Conservation (phyloP, 2,888 invertebrate species). For the Brachycybe producta region DNA sequence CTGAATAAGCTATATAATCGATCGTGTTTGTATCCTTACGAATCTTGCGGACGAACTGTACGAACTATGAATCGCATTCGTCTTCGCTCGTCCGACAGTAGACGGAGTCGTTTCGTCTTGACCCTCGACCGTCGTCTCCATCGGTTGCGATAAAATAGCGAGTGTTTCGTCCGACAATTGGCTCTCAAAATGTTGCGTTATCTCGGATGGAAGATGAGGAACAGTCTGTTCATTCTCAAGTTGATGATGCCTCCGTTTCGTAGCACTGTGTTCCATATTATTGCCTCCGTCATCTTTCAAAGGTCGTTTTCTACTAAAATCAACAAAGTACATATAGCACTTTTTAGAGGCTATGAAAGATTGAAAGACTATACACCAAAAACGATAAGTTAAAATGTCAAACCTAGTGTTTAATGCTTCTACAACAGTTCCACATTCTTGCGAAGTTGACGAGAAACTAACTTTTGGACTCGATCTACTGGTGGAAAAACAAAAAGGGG, state of each 20-base stretch:
- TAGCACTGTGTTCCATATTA: neutral
- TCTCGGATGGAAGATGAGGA: neutral
- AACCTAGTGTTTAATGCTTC: too few species aligned
- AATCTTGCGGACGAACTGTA: constrained; percentile 4
- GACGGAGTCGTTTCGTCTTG: neutral
- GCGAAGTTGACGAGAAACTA: too few species aligned
- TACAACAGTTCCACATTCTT: too few species aligned
- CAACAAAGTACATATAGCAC: too few species aligned
- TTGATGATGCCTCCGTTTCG: neutral
- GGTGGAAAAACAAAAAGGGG: too few species aligned
- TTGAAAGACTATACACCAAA: too few species aligned
- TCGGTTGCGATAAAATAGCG: neutral
- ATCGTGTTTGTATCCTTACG: too few species aligned
- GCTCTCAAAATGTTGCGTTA: neutral
- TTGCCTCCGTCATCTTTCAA: neutral
- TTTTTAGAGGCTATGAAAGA: too few species aligned
- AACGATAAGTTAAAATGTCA: too few species aligned
- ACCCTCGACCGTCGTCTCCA: too few species aligned
- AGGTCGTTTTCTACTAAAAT: constrained; percentile 1
- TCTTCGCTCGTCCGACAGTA: neutral
- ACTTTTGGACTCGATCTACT: too few species aligned
- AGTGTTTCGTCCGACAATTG: neutral
- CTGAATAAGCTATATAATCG: too few species aligned
- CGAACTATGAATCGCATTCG: constrained; percentile 5
- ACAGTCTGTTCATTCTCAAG: neutral